Evolutionary conservation across 2,888 invertebrate genomes (phyloP).

Genomic region (Drosophila limbata): DNA sequence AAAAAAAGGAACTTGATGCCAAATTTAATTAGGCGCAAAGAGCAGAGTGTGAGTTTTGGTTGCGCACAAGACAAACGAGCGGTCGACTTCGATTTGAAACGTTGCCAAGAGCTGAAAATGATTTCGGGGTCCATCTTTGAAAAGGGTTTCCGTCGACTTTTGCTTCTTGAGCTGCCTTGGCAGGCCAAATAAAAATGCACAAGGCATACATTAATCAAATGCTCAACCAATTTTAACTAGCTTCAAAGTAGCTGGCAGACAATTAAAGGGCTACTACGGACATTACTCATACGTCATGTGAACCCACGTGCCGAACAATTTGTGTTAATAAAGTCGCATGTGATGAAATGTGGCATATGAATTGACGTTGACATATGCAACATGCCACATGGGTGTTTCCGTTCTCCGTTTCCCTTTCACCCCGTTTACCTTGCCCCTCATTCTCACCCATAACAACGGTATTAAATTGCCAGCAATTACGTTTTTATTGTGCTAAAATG

Average conservation of each 20-base stretch:
- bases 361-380: conserved; percentile 44
- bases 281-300: conserved; percentile 71
- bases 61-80: conserved; percentile 74
- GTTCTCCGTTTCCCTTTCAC: background rate
- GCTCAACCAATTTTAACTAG: conserved; percentile 66
- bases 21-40: conserved; percentile 83
- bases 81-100: conserved; percentile 79
- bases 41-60: conserved; percentile 58
- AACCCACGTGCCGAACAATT: conserved; percentile 32
- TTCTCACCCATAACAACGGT: conserved; percentile 58
- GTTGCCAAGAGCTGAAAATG: conserved; percentile 71
- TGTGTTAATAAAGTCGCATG: conserved; percentile 47
- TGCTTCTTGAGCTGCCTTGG: conserved; percentile 29
- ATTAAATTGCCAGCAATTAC: conserved; percentile 81
- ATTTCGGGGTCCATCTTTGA: conserved; percentile 66
- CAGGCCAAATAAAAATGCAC: conserved; percentile 46
- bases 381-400: conserved; percentile 8
- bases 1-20: conserved; percentile 74
- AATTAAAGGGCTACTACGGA: conserved; percentile 39
- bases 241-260: conserved; percentile 30
- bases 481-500: conserved; percentile 82
- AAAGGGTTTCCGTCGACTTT: conserved; percentile 69
- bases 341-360: conserved; percentile 47
- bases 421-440: background rate
- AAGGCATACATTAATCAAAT: conserved; percentile 71